Base-by-base conservation (phyloP, 2,797 vertebrate species). In the Pristis pectinata region DNA sequence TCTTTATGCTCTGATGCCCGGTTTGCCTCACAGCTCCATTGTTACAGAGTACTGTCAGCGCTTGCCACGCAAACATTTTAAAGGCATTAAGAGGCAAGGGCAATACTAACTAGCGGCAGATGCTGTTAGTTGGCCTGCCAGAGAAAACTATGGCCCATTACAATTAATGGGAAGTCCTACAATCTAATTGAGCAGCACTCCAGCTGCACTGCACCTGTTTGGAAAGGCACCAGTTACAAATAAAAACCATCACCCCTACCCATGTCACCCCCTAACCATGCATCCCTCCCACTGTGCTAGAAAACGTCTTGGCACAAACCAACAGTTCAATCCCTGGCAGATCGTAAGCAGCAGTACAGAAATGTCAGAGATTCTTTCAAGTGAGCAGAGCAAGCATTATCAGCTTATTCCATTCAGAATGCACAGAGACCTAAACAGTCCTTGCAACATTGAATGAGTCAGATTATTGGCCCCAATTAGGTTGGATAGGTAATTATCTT, bases 121-220 rank as follows among this genome's bases (percentile, higher is more conserved):
- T 64, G 61, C 61, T 64, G 61, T 64, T 64, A 10, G 9, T 10
- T 64, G 61, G 61, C 82, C 82, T 85, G 82, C 49, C 27, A 56
- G 24, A 85, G 82, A 30, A 85, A 85, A 85, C 30, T 85, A 56
- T 85, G 49, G 49, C 8, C 82, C 49, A 53, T 87, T 87, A 56
- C 56, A 87, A 87, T 59, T 87, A 87, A 30, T 87, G 83, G 83
- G 56, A 11, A 56, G 83, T 30, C 83, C 53, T 59, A 34, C 56
- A 53, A 87, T 30, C 27, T 11, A 87, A 56, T 24, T 34, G 53
- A 59, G 30, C 49, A 34, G 83, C 83, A 59, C 3, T 59, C 83
- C 24, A 87, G 83, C 83, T 87, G 83, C 83, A 87, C 15, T 53
- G 56, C 83, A 87, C 83, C 83, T 87, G 83, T 87, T 87, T 87